Evolutionary conservation across 2,888 invertebrate genomes (phyloP), one percentile per base, ranked within the genome.

Genomic region (Athetis lepigone): DNA sequence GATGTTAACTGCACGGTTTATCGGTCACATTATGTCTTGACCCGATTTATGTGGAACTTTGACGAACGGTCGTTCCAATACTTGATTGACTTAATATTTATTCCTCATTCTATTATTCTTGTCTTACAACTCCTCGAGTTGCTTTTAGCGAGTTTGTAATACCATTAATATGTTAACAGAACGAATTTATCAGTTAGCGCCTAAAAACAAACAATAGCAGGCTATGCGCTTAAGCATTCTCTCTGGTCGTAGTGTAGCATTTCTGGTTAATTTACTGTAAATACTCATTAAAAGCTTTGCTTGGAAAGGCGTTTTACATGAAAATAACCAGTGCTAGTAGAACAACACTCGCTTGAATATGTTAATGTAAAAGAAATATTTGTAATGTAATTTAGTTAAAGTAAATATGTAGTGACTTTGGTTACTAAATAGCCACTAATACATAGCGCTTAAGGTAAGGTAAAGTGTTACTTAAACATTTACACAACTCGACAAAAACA

Each of bases 1-100:
- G 76, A 81, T 75, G 80, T 81, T 82, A 84, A 85, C 82, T 79
- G 63, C 50, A 54, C 71, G 73, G 79, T 84, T 84, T 86, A 89
- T 88, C 81, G 85, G 80, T 77, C 77, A 68, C 75, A 81, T 85
- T 84, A 86, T 81, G 77, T 76, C 76, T 78, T 71, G 75, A 59
- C 70, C 75, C 69, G 75, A 77, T 80, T 81, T 79, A 70, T 80
- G 77, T 78, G 77, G 63, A 75, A 83, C 74, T 81, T 80, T 82
- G 79, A 79, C 73, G 73, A 45, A 46, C 29, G 45, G 54, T 60
- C 50, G 36, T 57, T 61, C 49, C 49, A n/a, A n/a, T n/a, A 58
- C 59, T 78, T 62, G 56, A 70, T 61, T 65, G 64, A 37, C n/a
- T 52, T 21, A 47, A 55, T 59, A 56, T 75, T 69, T 37, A 54